Conservation (phyloP, 2,113 vertebrate genomes). For the Aphyosemion australe region DNA sequence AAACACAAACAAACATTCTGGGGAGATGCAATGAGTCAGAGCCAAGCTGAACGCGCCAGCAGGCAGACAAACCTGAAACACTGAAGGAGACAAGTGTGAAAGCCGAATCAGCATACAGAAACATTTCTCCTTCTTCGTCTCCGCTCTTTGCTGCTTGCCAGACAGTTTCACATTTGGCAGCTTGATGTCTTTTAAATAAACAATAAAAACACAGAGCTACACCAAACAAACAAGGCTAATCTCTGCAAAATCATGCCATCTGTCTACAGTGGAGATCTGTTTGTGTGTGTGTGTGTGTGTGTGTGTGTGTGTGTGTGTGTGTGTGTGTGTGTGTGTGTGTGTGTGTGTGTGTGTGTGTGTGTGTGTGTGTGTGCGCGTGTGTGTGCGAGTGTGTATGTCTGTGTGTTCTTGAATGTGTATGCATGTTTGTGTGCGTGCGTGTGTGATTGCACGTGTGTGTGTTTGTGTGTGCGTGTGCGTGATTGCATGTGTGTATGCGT, state of each 20-base stretch:
- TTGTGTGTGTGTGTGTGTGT: slow-evolving; percentile 26
- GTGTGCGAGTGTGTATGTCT: no score
- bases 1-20: slow-evolving; percentile 36
- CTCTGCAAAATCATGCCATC: slow-evolving; percentile 59
- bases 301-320: slow-evolving; percentile 26
- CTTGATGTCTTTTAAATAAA: slow-evolving; percentile 52
- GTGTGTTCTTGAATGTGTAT: no score
- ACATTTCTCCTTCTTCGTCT: slow-evolving; percentile 27
- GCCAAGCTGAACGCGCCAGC: slow-evolving; percentile 38
- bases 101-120: slow-evolving; percentile 32
- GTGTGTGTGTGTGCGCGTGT: no score
- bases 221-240: slow-evolving; percentile 54
- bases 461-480: no score
- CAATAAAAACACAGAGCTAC: slow-evolving; percentile 37
- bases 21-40: slow-evolving; percentile 42
- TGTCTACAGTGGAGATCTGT: slow-evolving; percentile 44
- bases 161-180: slow-evolving; percentile 50
- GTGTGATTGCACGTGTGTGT: no score
- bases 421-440: no score
- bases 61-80: slow-evolving; percentile 40
- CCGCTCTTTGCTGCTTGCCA: slow-evolving; percentile 26
- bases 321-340: no score
- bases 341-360: no score
- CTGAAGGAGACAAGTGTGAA: slow-evolving; percentile 30
- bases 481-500: no score